Base-by-base conservation (phyloP, 2,113 vertebrate species). In the Zapornia atra region DNA sequence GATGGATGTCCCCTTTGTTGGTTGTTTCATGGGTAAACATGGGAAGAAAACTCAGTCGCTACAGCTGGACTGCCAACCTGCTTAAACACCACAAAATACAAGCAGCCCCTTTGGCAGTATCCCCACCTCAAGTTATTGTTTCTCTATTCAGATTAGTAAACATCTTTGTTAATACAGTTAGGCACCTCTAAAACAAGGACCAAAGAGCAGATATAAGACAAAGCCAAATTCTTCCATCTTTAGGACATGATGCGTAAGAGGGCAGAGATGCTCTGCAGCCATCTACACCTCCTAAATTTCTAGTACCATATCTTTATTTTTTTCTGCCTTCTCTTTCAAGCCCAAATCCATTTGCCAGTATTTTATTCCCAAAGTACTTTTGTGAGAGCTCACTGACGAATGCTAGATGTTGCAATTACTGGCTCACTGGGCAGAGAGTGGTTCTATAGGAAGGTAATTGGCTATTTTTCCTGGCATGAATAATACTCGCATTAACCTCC, bases 391-490 rank as follows among this genome's bases (percentile, higher is more conserved):
- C 85, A 7, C 19, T 94, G 90, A 94, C 44, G 19, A 91, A 88
- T 87, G 78, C 66, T 93, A 90, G 92, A 88, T 93, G 77, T 82
- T 93, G 91, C 94, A 94, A 88, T 94, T 94, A 94, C 76, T 66
- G 75, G 79, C 95, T 95, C 82, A 59, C 84, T 94, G 93, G 87
- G 84, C 94, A 94, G 90, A 93, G 89, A 94, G 68, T 75, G 57
- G 90, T 81, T 92, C 92, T 92, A 70, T 81, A 59, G 86, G 82
- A 94, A 96, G 69, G 88, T 96, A 97, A 96, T 96, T 94, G 94
- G 93, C 86, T 96, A 96, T 96, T 96, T 96, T 93, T 96, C 90
- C 94, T 96, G 82, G 92, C 80, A 91, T 96, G 94, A 97, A 96
- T 97, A 96, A 96, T 95, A 92, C 82, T 90, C 65, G 0, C 80